Base-by-base conservation (phyloP, 1,140 invertebrate species). In the Manduca sexta region DNA sequence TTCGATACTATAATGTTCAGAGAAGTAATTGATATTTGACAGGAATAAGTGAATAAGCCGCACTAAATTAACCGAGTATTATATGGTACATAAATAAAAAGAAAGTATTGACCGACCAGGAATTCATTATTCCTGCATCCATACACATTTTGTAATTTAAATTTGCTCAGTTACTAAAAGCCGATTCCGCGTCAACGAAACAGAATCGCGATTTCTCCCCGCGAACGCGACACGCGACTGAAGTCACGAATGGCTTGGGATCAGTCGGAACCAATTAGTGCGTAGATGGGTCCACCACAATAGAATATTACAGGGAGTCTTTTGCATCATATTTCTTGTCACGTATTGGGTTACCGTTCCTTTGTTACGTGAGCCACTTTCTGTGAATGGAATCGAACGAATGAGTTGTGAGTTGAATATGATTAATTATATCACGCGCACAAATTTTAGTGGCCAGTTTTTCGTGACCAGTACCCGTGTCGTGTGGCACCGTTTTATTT, bases 331-430 rank as follows among this genome's bases (percentile, higher is more conserved):
- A 73, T 77, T 80, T 84, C 76, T 77, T 40, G 65, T 82, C 76
- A 84, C 78, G 78, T 84, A 80, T 71, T 64, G 60, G 68, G 76
- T 84, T 82, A 80, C 77, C 73, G 78, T 80, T 81, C 76, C 69
- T 70, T 81, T 81, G 73, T 82, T 82, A 79, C 75, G 79, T 76
- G 80, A 69, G 73, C 76, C 68, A 82, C 80, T 84, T 84, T 81
- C 77, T 66, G 77, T 69, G 69, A 76, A 70, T 77, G 79, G 76
- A 71, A 69, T 62, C 67, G 58, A 72, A 76, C 74, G 69, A 77
- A 63, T 55, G 52, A 53, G 64, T 66, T 84, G 80, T 78, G 80
- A 59, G 64, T 61, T 49, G 80, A 81, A 84, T 84, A 69, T 72
- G 48, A 84, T 84, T 81, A 84, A 81, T 84, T 78, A 71, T 69